Base-by-base conservation (phyloP, 2,888 invertebrate species). In the Sesia bembeciformis region DNA sequence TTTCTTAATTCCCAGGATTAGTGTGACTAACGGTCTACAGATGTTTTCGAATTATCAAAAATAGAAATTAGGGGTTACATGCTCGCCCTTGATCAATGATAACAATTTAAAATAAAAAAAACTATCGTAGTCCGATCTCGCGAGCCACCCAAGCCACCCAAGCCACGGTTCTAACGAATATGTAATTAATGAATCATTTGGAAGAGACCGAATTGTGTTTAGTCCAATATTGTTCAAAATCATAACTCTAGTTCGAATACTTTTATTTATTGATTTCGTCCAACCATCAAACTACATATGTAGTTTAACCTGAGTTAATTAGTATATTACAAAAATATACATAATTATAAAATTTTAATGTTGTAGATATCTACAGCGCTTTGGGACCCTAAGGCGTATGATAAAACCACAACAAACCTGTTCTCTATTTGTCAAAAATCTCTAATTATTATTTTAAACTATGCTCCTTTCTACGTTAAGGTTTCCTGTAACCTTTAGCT, bases 111-210 rank as follows among this genome's bases (percentile, higher is more conserved):
- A 83, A 76, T 75, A 74, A 74, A 77, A 68, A 56, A 67, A 57
- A 65, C 76, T 83, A 84, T 86, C 84, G 57, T 52, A 56, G 53
- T 56, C 56, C 63, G 67, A 85, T 84, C 83, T 75, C 54, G 58
- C 60, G 60, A 75, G 66, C 86, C 86, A 86, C 86, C 86, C 86
- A 85, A 75, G 66, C 86, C 86, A 86, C 86, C 86, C 86, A 85
- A 72, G 84, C 38, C 3, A 46, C 46, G 46, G 46, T 46, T 23
- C 23, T 46, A 46, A 46, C 46, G 4, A 46, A 46, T 8, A 4
- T 8, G 46, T 46, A 46, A 46, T 46, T 46, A 46, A 23, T 23
- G 23, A 23, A 23, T 23, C 23, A 23, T 23, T 23, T 23, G 23
- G 23, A 23, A 23, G 23, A 23, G 1, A 23, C 23, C 23, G 23